Conservation (phyloP, 2,888 invertebrate species). For the Lasioglossum malachurum region DNA sequence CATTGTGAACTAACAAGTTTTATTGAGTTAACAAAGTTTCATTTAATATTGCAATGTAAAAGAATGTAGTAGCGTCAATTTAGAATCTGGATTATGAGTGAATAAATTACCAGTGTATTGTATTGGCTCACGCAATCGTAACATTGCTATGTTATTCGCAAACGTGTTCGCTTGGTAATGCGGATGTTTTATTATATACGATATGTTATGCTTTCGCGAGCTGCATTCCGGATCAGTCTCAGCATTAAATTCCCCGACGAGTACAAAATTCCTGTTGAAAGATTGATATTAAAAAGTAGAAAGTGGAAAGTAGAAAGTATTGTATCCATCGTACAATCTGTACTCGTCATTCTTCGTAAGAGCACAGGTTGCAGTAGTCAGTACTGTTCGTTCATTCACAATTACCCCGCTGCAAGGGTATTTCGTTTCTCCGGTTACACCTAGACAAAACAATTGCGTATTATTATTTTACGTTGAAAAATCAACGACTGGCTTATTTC, state of each 20-base stretch:
- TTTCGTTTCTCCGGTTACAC: conserved; percentile 89
- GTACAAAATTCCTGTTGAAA: conserved; percentile 88
- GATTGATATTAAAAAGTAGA: not conserved
- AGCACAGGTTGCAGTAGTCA: conserved; percentile 93
- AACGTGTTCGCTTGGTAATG: conserved; percentile 87
- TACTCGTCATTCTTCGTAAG: conserved; percentile 91
- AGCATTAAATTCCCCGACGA: conserved; percentile 91
- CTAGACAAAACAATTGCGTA: conserved; percentile 84
- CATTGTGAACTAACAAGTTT: too few species aligned
- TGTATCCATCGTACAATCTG: conserved; percentile 88
- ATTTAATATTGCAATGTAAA: too few species aligned
- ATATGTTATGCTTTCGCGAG: conserved; percentile 90
- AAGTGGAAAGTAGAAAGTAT: not conserved
- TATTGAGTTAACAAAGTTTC: too few species aligned
- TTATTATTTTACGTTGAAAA: too few species aligned
- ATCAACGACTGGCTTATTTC: too few species aligned
- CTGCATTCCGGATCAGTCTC: conserved; percentile 91
- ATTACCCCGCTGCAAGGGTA: conserved; percentile 93
- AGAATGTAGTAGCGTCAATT: not conserved
- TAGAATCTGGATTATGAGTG: not conserved
- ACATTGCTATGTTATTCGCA: conserved; percentile 90
- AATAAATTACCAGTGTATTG: conserved; percentile 87
- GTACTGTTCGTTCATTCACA: conserved; percentile 87
- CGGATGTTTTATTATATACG: conserved; percentile 92
- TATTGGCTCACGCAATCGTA: conserved; percentile 90